A percentile compares a stretch with the other conserved stretches of the same genome.
Evolutionary conservation across 1,140 invertebrate species (phyloP).

Genomic region (Drusus annulatus): DNA sequence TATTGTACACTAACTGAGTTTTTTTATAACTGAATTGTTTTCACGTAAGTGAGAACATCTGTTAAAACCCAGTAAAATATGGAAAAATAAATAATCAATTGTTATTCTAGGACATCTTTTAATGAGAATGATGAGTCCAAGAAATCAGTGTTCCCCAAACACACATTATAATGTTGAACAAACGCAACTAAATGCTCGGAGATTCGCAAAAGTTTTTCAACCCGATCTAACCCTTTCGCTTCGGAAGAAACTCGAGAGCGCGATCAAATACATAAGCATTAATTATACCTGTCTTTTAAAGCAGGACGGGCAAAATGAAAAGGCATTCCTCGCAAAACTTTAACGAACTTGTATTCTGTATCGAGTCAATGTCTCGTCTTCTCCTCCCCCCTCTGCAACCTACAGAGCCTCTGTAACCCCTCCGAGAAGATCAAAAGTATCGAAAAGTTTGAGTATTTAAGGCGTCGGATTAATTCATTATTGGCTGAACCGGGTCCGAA

Average conservation of each 20-base stretch:
- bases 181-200: not conserved
- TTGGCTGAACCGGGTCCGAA: conserved; percentile 43
- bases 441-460: conserved; percentile 56
- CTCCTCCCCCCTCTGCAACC: not conserved
- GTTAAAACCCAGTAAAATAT: too few species aligned
- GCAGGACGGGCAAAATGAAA: conserved; percentile 50
- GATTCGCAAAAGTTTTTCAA: conserved; percentile 20
- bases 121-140: too few species aligned
- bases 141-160: not conserved
- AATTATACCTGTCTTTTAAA: conserved; percentile 59
- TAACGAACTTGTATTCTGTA: conserved; percentile 57
- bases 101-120: too few species aligned
- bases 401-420: conserved; percentile 49
- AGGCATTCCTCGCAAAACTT: conserved; percentile 50
- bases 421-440: conserved; percentile 56
- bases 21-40: too few species aligned
- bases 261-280: conserved; percentile 51
- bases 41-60: too few species aligned
- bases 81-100: too few species aligned
- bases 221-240: conserved; percentile 2
- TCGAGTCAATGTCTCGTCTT: conserved; percentile 44
- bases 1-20: too few species aligned
- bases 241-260: conserved; percentile 27
- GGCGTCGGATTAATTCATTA: conserved; percentile 58
- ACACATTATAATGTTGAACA: conserved; percentile 23